A percentile compares a stretch with the other conserved stretches of the same genome.
These are phyloP conservation scores for Dryocosmus kuriphilus DNA, from an alignment of 2,888 invertebrate species.

Conservation along the genomic window DNA sequence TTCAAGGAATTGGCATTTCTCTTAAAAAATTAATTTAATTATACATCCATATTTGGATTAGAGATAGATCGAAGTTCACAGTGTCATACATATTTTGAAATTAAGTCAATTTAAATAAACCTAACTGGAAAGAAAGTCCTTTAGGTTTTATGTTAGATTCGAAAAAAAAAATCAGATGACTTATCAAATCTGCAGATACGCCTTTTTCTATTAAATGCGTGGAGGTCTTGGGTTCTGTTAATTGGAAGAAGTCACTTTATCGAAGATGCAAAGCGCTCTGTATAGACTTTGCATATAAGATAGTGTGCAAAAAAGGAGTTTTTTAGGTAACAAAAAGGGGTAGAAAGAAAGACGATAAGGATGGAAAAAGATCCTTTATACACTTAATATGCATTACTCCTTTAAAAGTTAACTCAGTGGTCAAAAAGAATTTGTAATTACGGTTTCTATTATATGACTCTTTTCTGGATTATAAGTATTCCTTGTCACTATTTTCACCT, in stretches of 20 bases:
- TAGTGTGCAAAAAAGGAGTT: background rate
- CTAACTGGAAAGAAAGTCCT: too few species aligned
- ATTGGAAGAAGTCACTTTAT: constrained; percentile 35
- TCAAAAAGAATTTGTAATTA: background rate
- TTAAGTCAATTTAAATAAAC: too few species aligned
- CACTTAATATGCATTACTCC: too few species aligned
- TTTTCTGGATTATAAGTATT: background rate
- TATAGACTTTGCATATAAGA: background rate
- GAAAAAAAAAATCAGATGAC: background rate
- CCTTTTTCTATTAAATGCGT: background rate
- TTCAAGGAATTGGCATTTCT: too few species aligned
- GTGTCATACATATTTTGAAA: too few species aligned
- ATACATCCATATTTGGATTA: background rate
- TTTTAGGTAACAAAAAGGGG: background rate
- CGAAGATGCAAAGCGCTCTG: constrained; percentile 10
- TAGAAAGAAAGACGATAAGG: too few species aligned
- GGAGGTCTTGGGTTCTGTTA: constrained; percentile 1
- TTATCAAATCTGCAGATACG: background rate
- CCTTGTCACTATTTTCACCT: background rate
- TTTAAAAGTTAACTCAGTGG: too few species aligned
- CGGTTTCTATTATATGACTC: background rate
- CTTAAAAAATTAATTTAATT: background rate
- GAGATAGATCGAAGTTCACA: too few species aligned
- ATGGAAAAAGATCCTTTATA: background rate
- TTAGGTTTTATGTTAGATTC: too few species aligned